A percentile compares a stretch with the other conserved stretches of the same genome.
These are phyloP conservation scores for Istiophorus platypterus DNA, from an alignment of 2,113 vertebrate species.

Conservation along the genomic window DNA sequence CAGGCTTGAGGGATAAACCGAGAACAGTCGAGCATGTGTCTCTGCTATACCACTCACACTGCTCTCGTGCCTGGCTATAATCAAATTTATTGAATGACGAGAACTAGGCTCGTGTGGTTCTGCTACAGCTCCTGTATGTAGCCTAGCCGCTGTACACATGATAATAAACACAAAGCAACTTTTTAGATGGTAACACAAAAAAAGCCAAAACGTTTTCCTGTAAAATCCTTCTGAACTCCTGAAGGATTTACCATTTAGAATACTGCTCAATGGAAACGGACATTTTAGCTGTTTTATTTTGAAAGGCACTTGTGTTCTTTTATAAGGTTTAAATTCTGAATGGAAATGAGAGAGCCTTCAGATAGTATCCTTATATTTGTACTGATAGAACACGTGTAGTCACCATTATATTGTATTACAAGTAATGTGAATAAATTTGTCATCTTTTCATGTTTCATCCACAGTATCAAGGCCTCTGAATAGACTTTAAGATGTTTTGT, in stretches of 20 bases:
- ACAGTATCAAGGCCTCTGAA: slow-evolving; percentile 5
- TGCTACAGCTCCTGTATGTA: slow-evolving; percentile 38
- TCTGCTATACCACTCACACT: slow-evolving; percentile 46
- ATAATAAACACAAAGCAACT: slow-evolving; percentile 61
- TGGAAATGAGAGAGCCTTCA: not conserved
- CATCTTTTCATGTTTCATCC: slow-evolving; percentile 6
- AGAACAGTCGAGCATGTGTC: slow-evolving; percentile 49
- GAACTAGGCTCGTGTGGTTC: slow-evolving; percentile 64
- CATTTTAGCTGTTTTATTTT: not conserved
- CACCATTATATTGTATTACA: not conserved
- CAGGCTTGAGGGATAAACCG: slow-evolving; percentile 39
- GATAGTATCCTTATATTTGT: not conserved
- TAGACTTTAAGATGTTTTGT: slow-evolving; percentile 29
- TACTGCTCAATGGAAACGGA: slow-evolving; percentile 8
- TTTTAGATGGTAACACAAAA: slow-evolving; percentile 52
- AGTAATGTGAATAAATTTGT: not conserved
- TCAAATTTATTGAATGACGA: slow-evolving; percentile 71
- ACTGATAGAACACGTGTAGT: not conserved
- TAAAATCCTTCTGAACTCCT: slow-evolving; percentile 22
- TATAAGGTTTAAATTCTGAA: slow-evolving; percentile 8
- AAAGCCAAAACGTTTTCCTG: slow-evolving; percentile 35
- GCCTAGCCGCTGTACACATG: slow-evolving; percentile 50
- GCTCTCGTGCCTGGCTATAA: slow-evolving; percentile 67
- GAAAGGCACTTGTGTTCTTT: slow-evolving; percentile 12
- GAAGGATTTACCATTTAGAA: slow-evolving; percentile 6